Evolutionary conservation across 2,797 vertebrate genomes (phyloP), one percentile per base, ranked within the genome.

Genomic region (Hozukius guyotensis): DNA sequence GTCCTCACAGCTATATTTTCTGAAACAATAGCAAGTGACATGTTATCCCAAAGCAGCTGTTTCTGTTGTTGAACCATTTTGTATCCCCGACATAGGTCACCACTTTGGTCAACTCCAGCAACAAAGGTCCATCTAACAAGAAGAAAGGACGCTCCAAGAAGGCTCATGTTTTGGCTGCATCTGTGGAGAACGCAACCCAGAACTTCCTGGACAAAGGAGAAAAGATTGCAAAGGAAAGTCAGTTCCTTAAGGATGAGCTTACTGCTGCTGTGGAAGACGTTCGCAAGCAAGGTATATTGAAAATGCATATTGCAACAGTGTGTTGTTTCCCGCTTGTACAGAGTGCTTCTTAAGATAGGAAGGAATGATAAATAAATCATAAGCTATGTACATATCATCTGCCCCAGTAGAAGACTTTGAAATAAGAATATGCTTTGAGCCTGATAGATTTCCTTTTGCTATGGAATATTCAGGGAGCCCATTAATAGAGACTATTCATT

Each of bases 81-180:
- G 2, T 72, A 4, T 78, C 14, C 16, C 12, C 77, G 32, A 52
- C 74, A 81, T 82, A 99, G 99, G 99, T 99, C 62, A 99, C 99
- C 53, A 99, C 99, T 4, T 91, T 99, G 94, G 99, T 99, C 32
- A 99, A 99, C 94, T 97, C 97, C 52, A 99, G 98, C 92, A 99
- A 98, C 92, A 99, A 99, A 91, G 99, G 98, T 0, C 99, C 99
- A 20, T 99, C 98, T 53, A 99, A 99, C 93, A 99, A 99, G 88
- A 99, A 99, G 88, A 98, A 99, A 93, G 99, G 99, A 0, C 98
- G 99, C 85, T 99, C 99, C 79, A 99, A 99, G 95, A 99, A 99
- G 94, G 99, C 99, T 7, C 98, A 99, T 89, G 97, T 99, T 80
- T 91, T 99, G 96, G 98, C 98, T 62, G 98, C 98, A 11, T 99